Evolutionary conservation across 2,888 invertebrate genomes (phyloP).

Genomic region (Myopa tessellatipennis): DNA sequence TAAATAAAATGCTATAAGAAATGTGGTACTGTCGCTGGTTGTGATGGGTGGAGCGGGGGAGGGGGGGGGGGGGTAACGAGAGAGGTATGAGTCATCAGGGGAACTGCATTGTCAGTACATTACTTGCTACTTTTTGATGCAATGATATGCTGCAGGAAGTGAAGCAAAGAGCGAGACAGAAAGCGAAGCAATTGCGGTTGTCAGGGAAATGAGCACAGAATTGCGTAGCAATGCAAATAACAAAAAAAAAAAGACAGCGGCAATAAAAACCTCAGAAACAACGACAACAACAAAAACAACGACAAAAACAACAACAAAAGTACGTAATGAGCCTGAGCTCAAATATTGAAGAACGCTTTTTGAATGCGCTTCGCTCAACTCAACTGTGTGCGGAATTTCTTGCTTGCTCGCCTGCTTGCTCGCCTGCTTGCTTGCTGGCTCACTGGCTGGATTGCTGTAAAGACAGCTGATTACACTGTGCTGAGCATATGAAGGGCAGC

Average conservation of each 20-base stretch:
- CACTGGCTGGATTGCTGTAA: constrained; percentile 1
- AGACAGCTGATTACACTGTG: not conserved
- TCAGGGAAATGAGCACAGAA: constrained; percentile 11
- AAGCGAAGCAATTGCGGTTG: not conserved
- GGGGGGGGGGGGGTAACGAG: not conserved
- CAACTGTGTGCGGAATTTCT: not conserved
- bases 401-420: constrained; percentile 4
- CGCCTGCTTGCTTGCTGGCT: not conserved
- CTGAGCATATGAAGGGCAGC: constrained; percentile 3
- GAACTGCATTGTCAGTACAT: not conserved
- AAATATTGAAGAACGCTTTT: constrained; percentile 10
- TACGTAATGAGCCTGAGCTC: constrained; percentile 11
- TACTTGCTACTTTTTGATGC: not conserved
- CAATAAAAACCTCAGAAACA: not conserved
- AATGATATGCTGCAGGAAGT: not conserved
- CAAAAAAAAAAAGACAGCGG: not conserved
- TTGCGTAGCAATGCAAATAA: constrained; percentile 22
- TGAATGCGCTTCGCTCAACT: not conserved
- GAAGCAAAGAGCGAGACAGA: not conserved
- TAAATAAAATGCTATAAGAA: constrained; percentile 11
- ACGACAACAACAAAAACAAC: not conserved
- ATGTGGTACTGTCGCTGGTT: not conserved
- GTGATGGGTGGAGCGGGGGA: not conserved
- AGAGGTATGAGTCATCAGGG: not conserved
- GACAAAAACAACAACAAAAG: not conserved